Base-by-base conservation (phyloP, 2,797 vertebrate genomes). In the Propithecus perrieri region DNA sequence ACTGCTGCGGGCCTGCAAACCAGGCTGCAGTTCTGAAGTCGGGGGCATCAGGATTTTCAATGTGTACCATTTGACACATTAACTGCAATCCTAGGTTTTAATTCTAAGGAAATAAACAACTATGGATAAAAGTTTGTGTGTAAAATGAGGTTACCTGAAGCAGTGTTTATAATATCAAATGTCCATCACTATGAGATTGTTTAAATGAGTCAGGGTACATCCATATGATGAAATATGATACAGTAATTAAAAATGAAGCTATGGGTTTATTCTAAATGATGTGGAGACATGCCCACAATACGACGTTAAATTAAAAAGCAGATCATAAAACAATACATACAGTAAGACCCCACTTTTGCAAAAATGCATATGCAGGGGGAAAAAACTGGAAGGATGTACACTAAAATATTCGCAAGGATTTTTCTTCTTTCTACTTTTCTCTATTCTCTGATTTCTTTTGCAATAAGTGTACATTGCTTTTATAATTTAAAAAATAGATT, bases 391-490 rank as follows among this genome's bases (percentile, higher is more conserved):
- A 43, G 33, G 48, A 72, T 48, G 15, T 5, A 92, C 18, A 26
- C 53, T 72, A 63, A 92, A 71, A 72, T 50, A 43, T 57, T 79
- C 79, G 78, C 38, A 79, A 67, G 43, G 43, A 53, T 46, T 83
- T 93, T 91, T 87, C 55, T 84, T 65, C 81, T 80, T 65, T 86
- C 53, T 67, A 61, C 9, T 84, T 92, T 81, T 81, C 28, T 65
- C 28, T 85, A 14, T 79, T 94, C 78, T 53, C 72, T 78, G 18
- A 74, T 65, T 96, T 91, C n/a, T 75, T 65, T 75, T 69, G 50
- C 14, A 65, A 33, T 38, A 81, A 48, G 14, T 43, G 11, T 74
- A 12, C 15, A 22, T 57, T 7, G 2, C 4, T 61, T 76, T 80
- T 81, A 87, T 89, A 78, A 92, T 74, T 93, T 76, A 1, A 7